These are phyloP conservation scores for Montipora sp. DNA, from an alignment of 64 coral and sea anemone species.

Conservation along the genomic window DNA sequence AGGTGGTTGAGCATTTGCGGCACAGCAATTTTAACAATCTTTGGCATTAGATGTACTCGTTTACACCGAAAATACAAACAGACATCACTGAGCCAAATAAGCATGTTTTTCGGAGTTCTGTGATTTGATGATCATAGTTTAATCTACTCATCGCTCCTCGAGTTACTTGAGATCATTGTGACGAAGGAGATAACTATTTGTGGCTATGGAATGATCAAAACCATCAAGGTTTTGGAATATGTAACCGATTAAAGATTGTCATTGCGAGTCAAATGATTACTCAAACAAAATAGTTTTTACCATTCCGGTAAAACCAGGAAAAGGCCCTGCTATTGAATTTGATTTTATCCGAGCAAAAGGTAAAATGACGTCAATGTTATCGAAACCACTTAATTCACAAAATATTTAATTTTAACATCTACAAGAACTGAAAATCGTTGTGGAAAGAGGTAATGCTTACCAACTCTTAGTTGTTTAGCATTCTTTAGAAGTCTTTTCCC, in stretches of 20 bases:
- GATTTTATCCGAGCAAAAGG: background rate
- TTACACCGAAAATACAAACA: conserved; percentile 25
- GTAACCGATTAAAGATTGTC: background rate
- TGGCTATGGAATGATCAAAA: background rate
- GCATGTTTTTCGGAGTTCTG: background rate
- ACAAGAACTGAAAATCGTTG: background rate
- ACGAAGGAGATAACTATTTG: background rate
- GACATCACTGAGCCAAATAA: background rate
- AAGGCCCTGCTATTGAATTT: too few species aligned
- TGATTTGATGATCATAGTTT: background rate
- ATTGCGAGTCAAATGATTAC: background rate
- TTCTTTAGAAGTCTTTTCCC: conserved; percentile 60
- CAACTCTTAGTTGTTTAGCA: conserved; percentile 56
- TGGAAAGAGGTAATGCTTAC: background rate
- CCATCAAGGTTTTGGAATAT: background rate
- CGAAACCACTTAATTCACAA: background rate
- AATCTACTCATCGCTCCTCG: background rate
- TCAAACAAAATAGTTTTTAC: background rate
- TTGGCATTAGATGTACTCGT: conserved; percentile 3
- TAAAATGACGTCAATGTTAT: conserved; percentile 5
- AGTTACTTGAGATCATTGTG: background rate
- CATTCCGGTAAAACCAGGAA: too few species aligned
- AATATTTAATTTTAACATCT: background rate
- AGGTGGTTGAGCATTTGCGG: background rate
- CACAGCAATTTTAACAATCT: conserved; percentile 23